These are phyloP conservation scores for Plagodis pulveraria DNA, from an alignment of 2,888 invertebrate species.

Conservation along the genomic window DNA sequence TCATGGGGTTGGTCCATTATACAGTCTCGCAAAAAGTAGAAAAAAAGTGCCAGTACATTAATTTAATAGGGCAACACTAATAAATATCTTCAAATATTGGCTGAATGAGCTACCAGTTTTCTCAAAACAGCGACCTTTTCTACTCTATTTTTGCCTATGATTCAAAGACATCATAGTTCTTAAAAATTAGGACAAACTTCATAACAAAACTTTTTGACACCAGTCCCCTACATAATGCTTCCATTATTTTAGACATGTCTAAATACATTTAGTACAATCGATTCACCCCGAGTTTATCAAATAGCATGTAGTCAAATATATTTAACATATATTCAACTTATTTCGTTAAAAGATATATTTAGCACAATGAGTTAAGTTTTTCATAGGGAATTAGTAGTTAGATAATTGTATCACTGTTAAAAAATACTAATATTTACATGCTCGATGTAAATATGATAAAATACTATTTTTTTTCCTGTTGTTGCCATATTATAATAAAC, in stretches of 20 bases:
- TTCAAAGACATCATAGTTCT: too few species aligned
- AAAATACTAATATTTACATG: constrained; percentile 32
- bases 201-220: constrained; percentile 18
- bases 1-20: constrained; percentile 23
- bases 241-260: constrained; percentile 54
- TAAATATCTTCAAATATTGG: too few species aligned
- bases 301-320: constrained; percentile 57
- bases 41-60: too few species aligned
- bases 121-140: too few species aligned
- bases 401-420: constrained; percentile 51
- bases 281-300: constrained; percentile 49
- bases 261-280: constrained; percentile 73
- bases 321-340: constrained; percentile 21
- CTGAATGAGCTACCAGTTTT: too few species aligned
- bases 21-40: too few species aligned
- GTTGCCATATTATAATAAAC: constrained; percentile 78
- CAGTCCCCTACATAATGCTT: constrained; percentile 62
- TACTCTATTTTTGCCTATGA: too few species aligned
- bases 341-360: constrained; percentile 22
- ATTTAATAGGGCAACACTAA: too few species aligned
- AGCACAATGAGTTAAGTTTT: constrained; percentile 59
- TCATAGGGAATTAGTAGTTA: constrained; percentile 63
- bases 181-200: too few species aligned
- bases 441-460: constrained; percentile 24
- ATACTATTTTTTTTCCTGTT: constrained; percentile 55